Percentiles rank a stretch among this genome's conserved stretches.
Evolutionary conservation across 2,888 invertebrate genomes (phyloP).

Genomic region (Tachina grossa): DNA sequence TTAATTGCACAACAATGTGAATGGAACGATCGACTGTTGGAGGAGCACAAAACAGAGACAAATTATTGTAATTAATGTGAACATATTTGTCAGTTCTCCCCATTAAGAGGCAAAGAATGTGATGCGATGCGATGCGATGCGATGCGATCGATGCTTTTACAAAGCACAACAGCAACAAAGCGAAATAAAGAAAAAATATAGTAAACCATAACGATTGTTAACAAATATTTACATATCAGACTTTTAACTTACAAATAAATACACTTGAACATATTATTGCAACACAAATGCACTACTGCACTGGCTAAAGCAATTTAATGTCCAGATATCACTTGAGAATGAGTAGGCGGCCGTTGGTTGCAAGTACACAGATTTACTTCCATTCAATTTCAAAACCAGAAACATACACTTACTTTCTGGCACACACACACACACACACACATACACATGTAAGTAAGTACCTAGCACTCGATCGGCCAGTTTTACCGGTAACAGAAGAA

Average conservation of each 20-base stretch:
- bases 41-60: conserved; percentile 28
- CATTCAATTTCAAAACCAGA: conserved; percentile 34
- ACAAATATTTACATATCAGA: conserved; percentile 57
- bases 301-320: neutral
- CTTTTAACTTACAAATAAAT: conserved; percentile 25
- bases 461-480: conserved; percentile 55
- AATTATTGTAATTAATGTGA: conserved; percentile 56
- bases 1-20: conserved; percentile 48
- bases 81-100: conserved; percentile 46
- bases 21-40: neutral
- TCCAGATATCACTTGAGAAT: conserved; percentile 41
- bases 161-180: neutral
- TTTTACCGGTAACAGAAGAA: conserved; percentile 36
- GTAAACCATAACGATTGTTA: conserved; percentile 29
- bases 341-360: conserved; percentile 21
- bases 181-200: neutral
- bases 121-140: neutral
- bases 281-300: conserved; percentile 5
- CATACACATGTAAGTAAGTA: conserved; percentile 1
- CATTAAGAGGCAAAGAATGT: conserved; percentile 47
- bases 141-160: neutral
- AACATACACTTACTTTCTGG: neutral
- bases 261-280: neutral
- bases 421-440: too few relatives aligned
- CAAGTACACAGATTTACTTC: conserved; percentile 14